Conservation (phyloP, 2,113 vertebrate species). For the Oryzias celebensis region DNA sequence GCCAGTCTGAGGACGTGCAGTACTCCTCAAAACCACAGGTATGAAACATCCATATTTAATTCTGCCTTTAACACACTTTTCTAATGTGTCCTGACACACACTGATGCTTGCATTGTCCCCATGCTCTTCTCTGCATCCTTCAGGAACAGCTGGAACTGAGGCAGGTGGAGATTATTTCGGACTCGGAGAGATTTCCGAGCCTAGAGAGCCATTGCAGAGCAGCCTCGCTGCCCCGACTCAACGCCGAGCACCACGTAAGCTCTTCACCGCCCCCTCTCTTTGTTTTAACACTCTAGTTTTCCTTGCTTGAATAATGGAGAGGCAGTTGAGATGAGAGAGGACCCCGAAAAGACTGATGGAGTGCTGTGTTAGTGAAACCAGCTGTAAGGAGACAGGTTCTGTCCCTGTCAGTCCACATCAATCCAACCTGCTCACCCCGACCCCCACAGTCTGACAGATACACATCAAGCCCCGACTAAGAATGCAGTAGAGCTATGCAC, state of each 20-base stretch:
- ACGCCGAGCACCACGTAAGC: slow-evolving; percentile 90
- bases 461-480: not conserved
- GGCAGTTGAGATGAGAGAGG: not conserved
- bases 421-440: slow-evolving; percentile 24
- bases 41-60: slow-evolving; percentile 1
- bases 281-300: not conserved
- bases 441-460: not conserved
- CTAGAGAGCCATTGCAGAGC: slow-evolving; percentile 90
- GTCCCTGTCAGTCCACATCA: slow-evolving; percentile 41
- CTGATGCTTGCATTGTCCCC: not conserved
- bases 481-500: not conserved
- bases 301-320: not conserved
- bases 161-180: slow-evolving; percentile 80
- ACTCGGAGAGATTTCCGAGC: slow-evolving; percentile 78
- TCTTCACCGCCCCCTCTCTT: slow-evolving; percentile 1
- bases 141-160: slow-evolving; percentile 86
- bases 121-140: slow-evolving; percentile 9
- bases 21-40: slow-evolving; percentile 69
- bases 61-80: not conserved
- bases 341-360: slow-evolving; percentile 23
- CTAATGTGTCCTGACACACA: not conserved
- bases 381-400: slow-evolving; percentile 14
- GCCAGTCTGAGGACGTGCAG: slow-evolving; percentile 86
- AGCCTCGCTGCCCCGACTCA: slow-evolving; percentile 92
- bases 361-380: slow-evolving; percentile 24